phyloP scores from a whole-genome alignment of 2,797 vertebrate genomes.

The Kryptolebias ocellatus region DNA sequence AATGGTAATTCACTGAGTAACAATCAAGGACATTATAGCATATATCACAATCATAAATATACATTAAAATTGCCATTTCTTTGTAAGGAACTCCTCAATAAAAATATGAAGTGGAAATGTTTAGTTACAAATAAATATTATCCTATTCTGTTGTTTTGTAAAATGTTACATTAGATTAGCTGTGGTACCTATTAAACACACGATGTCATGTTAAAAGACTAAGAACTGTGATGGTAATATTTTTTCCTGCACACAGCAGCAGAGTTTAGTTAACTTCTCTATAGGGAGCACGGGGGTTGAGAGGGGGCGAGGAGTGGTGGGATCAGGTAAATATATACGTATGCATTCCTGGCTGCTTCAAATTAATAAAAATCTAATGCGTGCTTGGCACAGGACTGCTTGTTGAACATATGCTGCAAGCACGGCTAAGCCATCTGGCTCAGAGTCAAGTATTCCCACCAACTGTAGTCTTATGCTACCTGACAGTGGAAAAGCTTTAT shows the following conservation, averaged over 20 bases:
- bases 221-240: conserved; percentile 25
- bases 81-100: conserved; percentile 29
- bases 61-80: conserved; percentile 47
- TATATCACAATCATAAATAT: conserved; percentile 45
- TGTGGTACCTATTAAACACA: conserved; percentile 14
- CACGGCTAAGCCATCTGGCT: conserved; percentile 99
- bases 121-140: conserved; percentile 22
- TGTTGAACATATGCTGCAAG: conserved; percentile 99
- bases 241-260: conserved; percentile 56
- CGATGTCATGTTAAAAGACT: conserved; percentile 20
- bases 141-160: conserved; percentile 16
- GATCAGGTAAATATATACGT: conserved; percentile 93
- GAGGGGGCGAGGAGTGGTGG: conserved; percentile 50
- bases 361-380: conserved; percentile 99
- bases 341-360: conserved; percentile 93
- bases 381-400: conserved; percentile 90
- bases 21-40: conserved; percentile 33
- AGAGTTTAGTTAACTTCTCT: conserved; percentile 61
- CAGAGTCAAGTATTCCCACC: conserved; percentile 99
- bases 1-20: conserved; percentile 71
- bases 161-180: conserved; percentile 8
- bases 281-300: conserved; percentile 47
- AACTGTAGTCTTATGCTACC: conserved; percentile 99
- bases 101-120: conserved; percentile 14
- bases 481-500: conserved; percentile 99